Base-by-base conservation (phyloP, 2,888 invertebrate species). In the Rhogogaster chlorosoma region DNA sequence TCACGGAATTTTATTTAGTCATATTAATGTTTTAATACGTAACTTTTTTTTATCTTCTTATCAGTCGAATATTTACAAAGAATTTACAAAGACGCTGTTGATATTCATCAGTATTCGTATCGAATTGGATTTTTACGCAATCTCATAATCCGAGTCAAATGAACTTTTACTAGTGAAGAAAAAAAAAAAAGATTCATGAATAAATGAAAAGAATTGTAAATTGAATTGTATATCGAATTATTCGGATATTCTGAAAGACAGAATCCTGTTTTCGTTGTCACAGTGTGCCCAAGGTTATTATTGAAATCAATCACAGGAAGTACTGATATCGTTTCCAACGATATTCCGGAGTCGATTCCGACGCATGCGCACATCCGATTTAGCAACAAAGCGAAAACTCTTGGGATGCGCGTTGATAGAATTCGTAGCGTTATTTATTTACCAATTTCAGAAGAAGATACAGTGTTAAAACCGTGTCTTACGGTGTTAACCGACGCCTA, bases 311-410 rank as follows among this genome's bases (percentile, higher is more conserved):
- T 67, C 15, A 32, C 61, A 22, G 61, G 22, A 67, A 67, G 32
- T 32, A 67, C 18, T 61, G 22, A 22, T 7, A 32, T 67, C 6
- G 18, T 15, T 67, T 53, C n/a, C 7, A 1, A n/a, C 4, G 71
- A 71, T 38, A 38, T 77, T 32, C 12, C 29, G 29, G 7, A 53
- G 77, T 77, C 12, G 38, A 10, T 57, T 22, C 2, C 29, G 77
- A 64, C 64, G 85, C 77, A 42, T 73, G 83, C 85, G 85, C 83
- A 61, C 12, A 18, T 26, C 75, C 32, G 38, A 61, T 83, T 83
- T 84, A 29, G 85, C 85, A 82, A 85, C 82, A 85, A 87, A 87
- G 86, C 85, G 75, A 86, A 84, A 82, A 70, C 18, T 82, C 67
- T 77, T 84, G 67, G 77, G 84, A 78, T 86, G 71, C 77, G 85